Percentiles rank a stretch among this genome's conserved stretches.
Conservation (phyloP, 2,113 vertebrate genomes). For the Sus scrofa region T2T-Sscrofa CM000819.6:46964501-46965000, state of each 20-base stretch:
- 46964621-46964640: conserved; percentile 60
- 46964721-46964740: conserved; percentile 36
- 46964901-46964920: background rate
- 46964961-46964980: background rate
- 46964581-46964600: conserved; percentile 21
- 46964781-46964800: conserved; percentile 46
- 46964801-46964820: conserved; percentile 17
- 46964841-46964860: conserved; percentile 54
- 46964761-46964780: background rate
- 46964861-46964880: background rate
- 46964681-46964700: background rate
- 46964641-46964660: conserved; percentile 68
- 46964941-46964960: background rate
- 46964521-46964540: conserved; percentile 68
- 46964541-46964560: conserved; percentile 43
- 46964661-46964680: conserved; percentile 46
- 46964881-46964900: background rate
- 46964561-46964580: conserved; percentile 57
- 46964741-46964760: conserved; percentile 31
- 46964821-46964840: conserved; percentile 64
- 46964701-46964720: conserved; percentile 53
- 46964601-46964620: conserved; percentile 37
- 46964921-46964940: background rate
- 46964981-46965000: background rate
- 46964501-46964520: conserved; percentile 60